Evolutionary conservation across 2,888 invertebrate species (phyloP), one percentile per base, ranked within the genome.

Genomic region (Neria commutata): DNA sequence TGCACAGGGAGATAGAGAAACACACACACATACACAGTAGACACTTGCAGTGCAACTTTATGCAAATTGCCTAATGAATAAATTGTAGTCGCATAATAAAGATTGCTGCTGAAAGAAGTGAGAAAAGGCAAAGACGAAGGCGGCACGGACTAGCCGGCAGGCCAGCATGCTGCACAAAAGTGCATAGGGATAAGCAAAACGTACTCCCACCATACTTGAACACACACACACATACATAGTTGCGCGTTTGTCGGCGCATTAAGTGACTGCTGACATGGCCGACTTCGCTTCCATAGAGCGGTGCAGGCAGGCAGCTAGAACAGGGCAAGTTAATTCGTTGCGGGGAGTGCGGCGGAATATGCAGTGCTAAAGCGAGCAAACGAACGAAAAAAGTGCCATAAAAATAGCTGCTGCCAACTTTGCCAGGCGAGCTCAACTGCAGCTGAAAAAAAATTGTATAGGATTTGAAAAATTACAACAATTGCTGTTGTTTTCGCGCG

Each of bases 81-180:
- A 42, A 42, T 42, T 42, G 42, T 42, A 42, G 21, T 42, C 21
- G 42, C 42, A 42, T 42, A 42, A 19, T 42, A 42, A n/a, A 37
- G n/a, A 37, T n/a, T n/a, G n/a, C n/a, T n/a, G n/a, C n/a, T n/a
- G n/a, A 37, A 37, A 42, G 42, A 17, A 42, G 14, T 8, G 21
- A 42, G 5, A n/a, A 14, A 14, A 4, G n/a, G 37, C n/a, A n/a
- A 17, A 42, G 21, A 42, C 6, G n/a, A 19, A 42, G 17, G 19
- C 42, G 3, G 42, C 17, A 42, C 42, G 14, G 17, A 17, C 5
- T 19, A 42, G 5, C 5, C 21, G 6, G 37, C 37, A 42, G 4
- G 21, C 17, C 3, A 42, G 21, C 4, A 4, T 14, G 16, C 8
- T 37, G n/a, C n/a, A 37, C 37, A 37, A 37, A 29, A 29, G 5